Percentiles rank a stretch among this genome's conserved stretches.
Conservation (phyloP, 92 coral and sea anemone genomes). For the Palythoa caribaeorum region DNA sequence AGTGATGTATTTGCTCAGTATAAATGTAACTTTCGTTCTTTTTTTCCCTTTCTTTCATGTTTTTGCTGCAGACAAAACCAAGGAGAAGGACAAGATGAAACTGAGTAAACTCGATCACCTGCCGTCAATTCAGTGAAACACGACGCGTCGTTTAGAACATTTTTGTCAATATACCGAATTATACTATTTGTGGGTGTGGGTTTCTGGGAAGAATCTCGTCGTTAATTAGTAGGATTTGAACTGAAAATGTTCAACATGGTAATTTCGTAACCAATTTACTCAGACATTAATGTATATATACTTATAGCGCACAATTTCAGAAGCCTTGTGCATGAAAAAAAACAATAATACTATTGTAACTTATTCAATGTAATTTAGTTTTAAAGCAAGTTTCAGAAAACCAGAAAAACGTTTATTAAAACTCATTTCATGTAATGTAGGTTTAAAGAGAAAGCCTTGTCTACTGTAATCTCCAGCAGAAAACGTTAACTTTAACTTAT, state of each 20-base stretch:
- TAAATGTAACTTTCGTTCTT: not conserved
- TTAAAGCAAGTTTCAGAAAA: too few relatives aligned
- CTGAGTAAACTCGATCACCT: slow-evolving; percentile 90
- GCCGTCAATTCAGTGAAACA: slow-evolving; percentile 80
- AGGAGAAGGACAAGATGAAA: slow-evolving; percentile 84
- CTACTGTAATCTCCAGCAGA: too few relatives aligned
- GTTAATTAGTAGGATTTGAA: not conserved
- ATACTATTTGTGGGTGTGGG: not conserved
- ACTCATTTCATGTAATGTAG: too few relatives aligned
- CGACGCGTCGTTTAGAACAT: not conserved
- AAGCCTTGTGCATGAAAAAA: not conserved
- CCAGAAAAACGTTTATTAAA: too few relatives aligned
- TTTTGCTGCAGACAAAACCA: slow-evolving; percentile 72
- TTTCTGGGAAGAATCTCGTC: not conserved
- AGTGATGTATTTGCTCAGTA: too few relatives aligned
- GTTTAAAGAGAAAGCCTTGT: too few relatives aligned
- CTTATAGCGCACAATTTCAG: not conserved
- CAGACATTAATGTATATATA: slow-evolving; percentile 24
- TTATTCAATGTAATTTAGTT: not conserved
- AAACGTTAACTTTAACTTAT: too few relatives aligned
- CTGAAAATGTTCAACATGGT: not conserved
- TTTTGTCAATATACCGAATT: not conserved
- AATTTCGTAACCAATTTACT: not conserved
- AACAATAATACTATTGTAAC: not conserved
- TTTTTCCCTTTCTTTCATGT: not conserved